Evolutionary conservation across 2,113 vertebrate genomes (phyloP).

Genomic region (Epinephelus cyanopodus): DNA sequence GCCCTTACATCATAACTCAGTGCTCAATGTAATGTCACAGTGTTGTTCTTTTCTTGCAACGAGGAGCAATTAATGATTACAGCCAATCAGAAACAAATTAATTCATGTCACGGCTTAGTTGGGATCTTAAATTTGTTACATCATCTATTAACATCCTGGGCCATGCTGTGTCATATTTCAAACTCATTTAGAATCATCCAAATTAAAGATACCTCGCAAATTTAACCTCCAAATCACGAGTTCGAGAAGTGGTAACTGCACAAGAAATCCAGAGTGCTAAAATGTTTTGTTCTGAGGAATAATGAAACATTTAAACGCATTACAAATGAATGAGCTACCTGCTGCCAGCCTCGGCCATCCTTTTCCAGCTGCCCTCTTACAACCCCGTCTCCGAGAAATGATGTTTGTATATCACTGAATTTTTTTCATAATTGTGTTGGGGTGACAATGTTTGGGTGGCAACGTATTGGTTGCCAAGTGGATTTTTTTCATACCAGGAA

Average conservation of each 20-base stretch:
- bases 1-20: neutral
- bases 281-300: neutral
- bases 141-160: neutral
- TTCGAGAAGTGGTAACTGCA: no score
- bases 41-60: neutral
- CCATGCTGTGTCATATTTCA: neutral
- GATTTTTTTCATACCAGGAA: no score
- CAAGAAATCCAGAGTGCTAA: neutral
- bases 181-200: neutral
- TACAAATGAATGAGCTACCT: constrained; percentile 21
- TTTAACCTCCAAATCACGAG: neutral
- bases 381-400: no score
- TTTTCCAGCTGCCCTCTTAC: neutral
- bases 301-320: constrained; percentile 4
- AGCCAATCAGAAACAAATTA: constrained; percentile 26
- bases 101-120: constrained; percentile 4
- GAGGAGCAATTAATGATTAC: constrained; percentile 5
- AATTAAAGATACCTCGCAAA: neutral
- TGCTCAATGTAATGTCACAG: neutral
- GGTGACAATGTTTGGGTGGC: no score
- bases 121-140: constrained; percentile 15
- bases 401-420: no score
- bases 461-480: no score
- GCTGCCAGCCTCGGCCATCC: neutral
- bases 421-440: no score